Base-by-base conservation (phyloP, 2,888 invertebrate genomes). In the Diaperis boleti region DNA sequence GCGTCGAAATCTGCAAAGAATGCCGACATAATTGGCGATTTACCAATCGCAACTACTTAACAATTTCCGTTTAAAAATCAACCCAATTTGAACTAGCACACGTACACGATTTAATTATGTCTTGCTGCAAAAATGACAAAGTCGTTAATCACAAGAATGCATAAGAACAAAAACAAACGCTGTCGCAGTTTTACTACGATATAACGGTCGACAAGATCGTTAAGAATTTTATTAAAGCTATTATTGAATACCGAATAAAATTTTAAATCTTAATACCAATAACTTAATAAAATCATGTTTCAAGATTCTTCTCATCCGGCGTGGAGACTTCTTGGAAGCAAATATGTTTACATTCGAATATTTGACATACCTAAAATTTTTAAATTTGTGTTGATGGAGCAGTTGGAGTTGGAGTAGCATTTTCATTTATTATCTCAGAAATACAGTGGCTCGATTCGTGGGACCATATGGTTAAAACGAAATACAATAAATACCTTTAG, bases 1-100 rank as follows among this genome's bases (percentile, higher is more conserved):
- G 69, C 71, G 47, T 54, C 56, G 66, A 69, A 70, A 71, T 71
- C 69, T 69, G 71, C 71, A 71, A 69, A 67, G 67, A 71, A 71
- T 71, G 68, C 68, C 56, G 67, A 65, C 66, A 64, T 62, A 69
- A 69, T 68, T 65, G 70, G 59, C 65, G 66, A 67, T 68, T 68
- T 68, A 68, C 65, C 64, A 66, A 68, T 71, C 66, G 69, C 69
- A 69, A 69, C 68, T 65, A 67, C 69, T 68, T 71, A 69, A 71
- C 69, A 68, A 68, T 71, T 71, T 71, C 69, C 71, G 69, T 69
- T 69, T 62, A 55, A 56, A 59, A 66, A 26, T 5, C n/a, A 26
- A 3, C 6, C 8, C n/a, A 26, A 26, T 26, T 26, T 2, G 26
- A n/a, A 26, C n/a, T 26, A 26, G 26, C 8, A 20, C 20, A 20